phyloP scores from a whole-genome alignment of 2,113 vertebrate genomes.

The Lates calcarifer region DNA sequence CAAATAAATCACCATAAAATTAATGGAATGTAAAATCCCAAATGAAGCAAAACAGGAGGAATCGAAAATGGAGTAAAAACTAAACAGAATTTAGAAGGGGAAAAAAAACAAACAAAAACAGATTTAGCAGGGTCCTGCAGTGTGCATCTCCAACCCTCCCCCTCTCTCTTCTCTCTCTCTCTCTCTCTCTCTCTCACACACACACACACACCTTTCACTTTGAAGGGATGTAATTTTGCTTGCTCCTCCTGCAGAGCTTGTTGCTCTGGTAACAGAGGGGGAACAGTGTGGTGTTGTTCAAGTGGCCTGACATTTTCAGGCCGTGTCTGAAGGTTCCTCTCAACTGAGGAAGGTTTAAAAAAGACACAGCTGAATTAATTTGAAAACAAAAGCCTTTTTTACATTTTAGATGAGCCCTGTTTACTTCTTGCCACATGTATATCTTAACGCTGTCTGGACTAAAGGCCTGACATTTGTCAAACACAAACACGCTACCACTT shows the following conservation, averaged over 20 bases:
- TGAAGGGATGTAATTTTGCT: constrained; percentile 70
- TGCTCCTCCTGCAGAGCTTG: constrained; percentile 67
- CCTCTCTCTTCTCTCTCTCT: too few species aligned
- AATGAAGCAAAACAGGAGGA: constrained; percentile 27
- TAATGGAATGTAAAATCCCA: constrained; percentile 29
- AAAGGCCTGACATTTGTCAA: background rate
- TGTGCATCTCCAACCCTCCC: background rate
- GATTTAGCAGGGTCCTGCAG: constrained; percentile 15
- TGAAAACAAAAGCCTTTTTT: constrained; percentile 21
- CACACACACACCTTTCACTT: constrained; percentile 58
- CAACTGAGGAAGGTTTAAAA: constrained; percentile 37
- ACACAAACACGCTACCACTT: constrained; percentile 12
- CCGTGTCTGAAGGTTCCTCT: constrained; percentile 66
- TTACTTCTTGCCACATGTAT: background rate
- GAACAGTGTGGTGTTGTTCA: constrained; percentile 66
- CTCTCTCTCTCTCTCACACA: background rate
- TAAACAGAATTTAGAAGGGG: background rate
- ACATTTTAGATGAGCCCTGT: constrained; percentile 25
- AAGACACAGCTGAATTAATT: constrained; percentile 45
- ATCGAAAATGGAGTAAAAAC: constrained; percentile 10
- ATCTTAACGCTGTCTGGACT: background rate
- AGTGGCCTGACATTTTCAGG: constrained; percentile 76
- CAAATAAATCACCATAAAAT: constrained; percentile 45
- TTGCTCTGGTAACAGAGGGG: constrained; percentile 77
- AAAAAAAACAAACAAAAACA: background rate